These are phyloP conservation scores for Tauraco erythrolophus DNA, from an alignment of 2,113 vertebrate genomes.

Conservation along the genomic window DNA sequence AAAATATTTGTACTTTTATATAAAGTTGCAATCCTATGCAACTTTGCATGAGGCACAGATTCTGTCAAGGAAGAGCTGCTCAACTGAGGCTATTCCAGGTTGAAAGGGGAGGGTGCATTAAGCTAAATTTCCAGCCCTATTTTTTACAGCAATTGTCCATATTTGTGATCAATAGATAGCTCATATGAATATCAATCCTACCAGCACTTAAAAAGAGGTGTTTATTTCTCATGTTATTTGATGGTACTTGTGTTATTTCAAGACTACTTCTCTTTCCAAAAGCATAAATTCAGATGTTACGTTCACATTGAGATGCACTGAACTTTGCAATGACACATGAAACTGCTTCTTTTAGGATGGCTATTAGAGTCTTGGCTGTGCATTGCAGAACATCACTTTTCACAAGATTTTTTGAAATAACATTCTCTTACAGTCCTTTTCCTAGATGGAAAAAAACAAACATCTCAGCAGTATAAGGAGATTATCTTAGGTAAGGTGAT, in stretches of 20 bases:
- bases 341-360: neutral
- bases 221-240: neutral
- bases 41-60: neutral
- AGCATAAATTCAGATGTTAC: neutral
- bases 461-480: neutral
- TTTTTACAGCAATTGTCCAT: neutral
- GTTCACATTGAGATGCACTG: rapidly evolving
- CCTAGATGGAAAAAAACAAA: neutral
- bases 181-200: neutral
- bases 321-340: neutral
- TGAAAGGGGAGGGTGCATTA: neutral
- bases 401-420: neutral
- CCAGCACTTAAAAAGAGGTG: neutral
- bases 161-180: neutral
- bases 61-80: neutral
- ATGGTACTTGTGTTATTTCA: neutral
- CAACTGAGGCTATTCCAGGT: neutral
- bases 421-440: neutral
- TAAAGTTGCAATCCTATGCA: neutral
- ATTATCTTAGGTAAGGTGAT: neutral
- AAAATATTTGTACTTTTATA: neutral
- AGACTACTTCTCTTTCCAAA: neutral
- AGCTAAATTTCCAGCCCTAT: neutral
- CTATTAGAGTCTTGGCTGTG: neutral
- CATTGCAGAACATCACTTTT: neutral